These are phyloP conservation scores for Malaclemys terrapin DNA, from an alignment of 2,113 vertebrate species.

Conservation along the genomic window DNA sequence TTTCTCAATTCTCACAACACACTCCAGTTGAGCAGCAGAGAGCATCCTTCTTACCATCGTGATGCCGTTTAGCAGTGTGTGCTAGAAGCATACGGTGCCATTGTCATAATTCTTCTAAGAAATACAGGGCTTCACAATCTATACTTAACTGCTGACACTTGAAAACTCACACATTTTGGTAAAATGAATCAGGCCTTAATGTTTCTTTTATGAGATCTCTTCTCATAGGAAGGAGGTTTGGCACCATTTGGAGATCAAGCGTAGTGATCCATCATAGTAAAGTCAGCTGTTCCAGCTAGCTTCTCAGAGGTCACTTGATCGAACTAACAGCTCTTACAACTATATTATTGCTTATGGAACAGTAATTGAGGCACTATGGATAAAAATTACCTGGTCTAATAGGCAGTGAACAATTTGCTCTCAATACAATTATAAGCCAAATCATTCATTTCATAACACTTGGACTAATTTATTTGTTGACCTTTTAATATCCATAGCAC, in stretches of 20 bases:
- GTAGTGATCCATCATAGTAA: slow-evolving; percentile 93
- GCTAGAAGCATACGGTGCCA: slow-evolving; percentile 60
- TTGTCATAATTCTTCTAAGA: slow-evolving; percentile 72
- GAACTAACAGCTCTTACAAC: slow-evolving; percentile 91
- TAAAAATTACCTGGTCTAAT: slow-evolving; percentile 85
- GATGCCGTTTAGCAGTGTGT: slow-evolving; percentile 74
- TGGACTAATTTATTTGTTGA: slow-evolving; percentile 85
- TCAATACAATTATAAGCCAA: slow-evolving; percentile 85
- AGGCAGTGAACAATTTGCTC: slow-evolving; percentile 83
- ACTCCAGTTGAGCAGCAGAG: slow-evolving; percentile 33
- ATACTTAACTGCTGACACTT: slow-evolving; percentile 76
- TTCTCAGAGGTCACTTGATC: slow-evolving; percentile 94
- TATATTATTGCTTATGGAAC: slow-evolving; percentile 93
- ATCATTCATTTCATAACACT: slow-evolving; percentile 87
- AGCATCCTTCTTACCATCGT: slow-evolving; percentile 65
- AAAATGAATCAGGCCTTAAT: slow-evolving; percentile 82
- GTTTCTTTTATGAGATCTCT: slow-evolving; percentile 82
- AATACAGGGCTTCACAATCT: slow-evolving; percentile 73
- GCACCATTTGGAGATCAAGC: slow-evolving; percentile 82
- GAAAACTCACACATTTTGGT: slow-evolving; percentile 79
- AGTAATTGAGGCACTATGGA: slow-evolving; percentile 86
- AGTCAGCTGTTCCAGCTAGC: slow-evolving; percentile 91
- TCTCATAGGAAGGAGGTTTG: slow-evolving; percentile 73
- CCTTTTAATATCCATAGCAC: slow-evolving; percentile 88
- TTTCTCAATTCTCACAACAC: slow-evolving; percentile 51